A percentile compares a stretch with the other conserved stretches of the same genome.
Conservation (phyloP, 2,797 vertebrate species). For the Spondyliosoma cantharus region DNA sequence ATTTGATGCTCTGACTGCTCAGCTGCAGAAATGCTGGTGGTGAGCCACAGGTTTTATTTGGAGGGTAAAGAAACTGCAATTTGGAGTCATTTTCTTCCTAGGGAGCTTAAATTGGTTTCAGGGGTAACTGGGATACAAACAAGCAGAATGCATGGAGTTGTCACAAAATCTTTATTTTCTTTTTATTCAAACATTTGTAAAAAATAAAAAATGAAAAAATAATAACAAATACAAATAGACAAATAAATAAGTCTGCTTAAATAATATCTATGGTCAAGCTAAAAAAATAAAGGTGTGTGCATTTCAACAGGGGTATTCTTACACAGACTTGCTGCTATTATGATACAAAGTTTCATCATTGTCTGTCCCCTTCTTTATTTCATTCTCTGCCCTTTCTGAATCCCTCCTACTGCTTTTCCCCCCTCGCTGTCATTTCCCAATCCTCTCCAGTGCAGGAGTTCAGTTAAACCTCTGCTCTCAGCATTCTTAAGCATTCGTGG, state of each 20-base stretch:
- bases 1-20: not conserved
- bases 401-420: not conserved
- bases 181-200: constrained; percentile 1
- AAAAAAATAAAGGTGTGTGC: constrained; percentile 35
- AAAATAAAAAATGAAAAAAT: constrained; percentile 25
- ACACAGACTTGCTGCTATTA: constrained; percentile 57
- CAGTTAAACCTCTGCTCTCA: constrained; percentile 53
- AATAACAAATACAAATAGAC: not conserved
- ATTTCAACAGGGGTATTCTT: constrained; percentile 42
- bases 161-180: constrained; percentile 73
- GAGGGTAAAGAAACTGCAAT: constrained; percentile 13
- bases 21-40: constrained; percentile 21
- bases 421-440: constrained; percentile 36
- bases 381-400: not conserved
- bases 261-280: constrained; percentile 53
- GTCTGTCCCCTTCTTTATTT: not conserved
- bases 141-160: constrained; percentile 7
- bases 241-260: constrained; percentile 76
- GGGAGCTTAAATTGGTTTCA: not conserved
- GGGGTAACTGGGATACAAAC: not conserved
- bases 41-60: constrained; percentile 37
- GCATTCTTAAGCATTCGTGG: constrained; percentile 23
- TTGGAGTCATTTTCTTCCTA: constrained; percentile 2
- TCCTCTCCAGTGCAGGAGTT: constrained; percentile 43
- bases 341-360: constrained; percentile 4